Base-by-base conservation (phyloP, 2,888 invertebrate species). In the Stegana nigrithorax region DNA sequence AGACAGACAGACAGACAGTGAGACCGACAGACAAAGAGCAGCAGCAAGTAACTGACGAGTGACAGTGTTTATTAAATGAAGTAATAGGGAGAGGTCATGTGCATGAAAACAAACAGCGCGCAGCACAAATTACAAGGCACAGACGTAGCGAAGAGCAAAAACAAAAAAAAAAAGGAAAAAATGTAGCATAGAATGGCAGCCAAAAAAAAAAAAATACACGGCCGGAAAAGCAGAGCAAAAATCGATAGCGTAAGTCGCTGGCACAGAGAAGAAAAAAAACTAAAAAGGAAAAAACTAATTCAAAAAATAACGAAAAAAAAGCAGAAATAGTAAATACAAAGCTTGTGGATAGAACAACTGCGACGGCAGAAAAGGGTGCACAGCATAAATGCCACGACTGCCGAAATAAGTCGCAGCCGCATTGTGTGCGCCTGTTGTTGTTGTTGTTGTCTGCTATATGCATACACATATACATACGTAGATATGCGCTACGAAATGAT, bases 11-110 rank as follows among this genome's bases (percentile, higher is more conserved):
- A 47, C 42, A 47, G 8, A 47, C 3, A 50, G 4, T 10, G 10
- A 6, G 29, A 29, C 6, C 29, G 29, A 29, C 29, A 29, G 10
- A 29, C 10, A 36, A 36, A 36, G 14, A 36, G 10, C 4, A 10
- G 10, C 4, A 12, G 6, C 12, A 29, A 32, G 21, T 19, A 53
- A 53, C 32, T 61, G 64, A 64, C 61, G 67, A 67, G 56, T 65
- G 65, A 64, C 65, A 62, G 61, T 63, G 60, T 67, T 66, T 67
- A 69, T 64, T 67, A 69, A 67, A 66, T 64, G 66, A 67, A 63
- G 59, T 58, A 60, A 56, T 32, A 62, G 12, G 6, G 45, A 21
- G 45, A 17, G 45, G 19, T 45, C 45, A 45, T 19, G 45, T 29
- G 23, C 5, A 29, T 12, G 32, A 14, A 51, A 57, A 39, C 7